Evolutionary conservation across 2,888 invertebrate genomes (phyloP).

Genomic region (Mactromeris polynyma): DNA sequence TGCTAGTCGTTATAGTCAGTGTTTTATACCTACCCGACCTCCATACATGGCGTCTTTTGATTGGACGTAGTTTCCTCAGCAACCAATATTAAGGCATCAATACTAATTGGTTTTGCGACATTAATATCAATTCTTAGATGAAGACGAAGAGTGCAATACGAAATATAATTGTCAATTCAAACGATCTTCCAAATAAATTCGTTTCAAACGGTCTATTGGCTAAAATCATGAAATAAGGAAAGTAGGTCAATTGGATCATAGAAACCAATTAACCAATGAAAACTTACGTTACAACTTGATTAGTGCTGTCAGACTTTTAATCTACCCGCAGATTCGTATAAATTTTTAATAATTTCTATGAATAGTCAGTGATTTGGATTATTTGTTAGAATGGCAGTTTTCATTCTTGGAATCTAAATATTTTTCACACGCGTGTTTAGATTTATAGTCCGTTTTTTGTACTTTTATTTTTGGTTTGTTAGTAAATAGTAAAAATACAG

Average conservation of each 20-base stretch:
- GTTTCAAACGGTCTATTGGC: neutral
- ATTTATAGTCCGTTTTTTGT: neutral
- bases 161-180: neutral
- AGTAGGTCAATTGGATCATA: constrained; percentile 45
- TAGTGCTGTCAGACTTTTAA: constrained; percentile 48
- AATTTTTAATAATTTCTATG: constrained; percentile 37
- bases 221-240: neutral
- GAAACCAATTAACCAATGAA: constrained; percentile 55
- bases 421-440: neutral
- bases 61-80: constrained; percentile 65
- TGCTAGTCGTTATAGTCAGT: neutral
- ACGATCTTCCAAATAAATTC: neutral
- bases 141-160: neutral
- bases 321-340: constrained; percentile 59
- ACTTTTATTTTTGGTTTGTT: constrained; percentile 49
- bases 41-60: constrained; percentile 64
- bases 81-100: constrained; percentile 20
- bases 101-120: neutral
- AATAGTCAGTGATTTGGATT: neutral
- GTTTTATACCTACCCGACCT: neutral
- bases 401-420: neutral
- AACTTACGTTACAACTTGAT: constrained; percentile 36
- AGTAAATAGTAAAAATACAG: constrained; percentile 75
- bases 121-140: neutral
- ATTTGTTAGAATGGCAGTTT: constrained; percentile 1